These are phyloP conservation scores for Epistrophe grossulariae DNA, from an alignment of 2,888 invertebrate genomes.

Conservation along the genomic window DNA sequence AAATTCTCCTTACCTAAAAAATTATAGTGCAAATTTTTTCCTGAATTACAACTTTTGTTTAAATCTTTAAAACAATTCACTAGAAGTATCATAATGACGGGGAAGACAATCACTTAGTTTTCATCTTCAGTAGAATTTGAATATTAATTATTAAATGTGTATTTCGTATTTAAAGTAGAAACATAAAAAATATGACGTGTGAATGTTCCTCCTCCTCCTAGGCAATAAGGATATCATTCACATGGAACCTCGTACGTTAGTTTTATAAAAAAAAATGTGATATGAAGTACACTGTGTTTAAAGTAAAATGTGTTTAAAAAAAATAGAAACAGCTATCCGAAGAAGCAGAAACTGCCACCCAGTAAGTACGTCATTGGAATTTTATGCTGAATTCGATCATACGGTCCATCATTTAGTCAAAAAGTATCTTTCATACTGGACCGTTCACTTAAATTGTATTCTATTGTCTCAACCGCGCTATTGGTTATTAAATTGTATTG, in stretches of 20 bases:
- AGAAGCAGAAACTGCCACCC: slow-evolving; percentile 30
- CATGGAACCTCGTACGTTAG: slow-evolving; percentile 67
- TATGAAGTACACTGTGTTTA: slow-evolving; percentile 39
- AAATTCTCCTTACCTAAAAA: too few relatives aligned
- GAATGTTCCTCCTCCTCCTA: slow-evolving; percentile 68
- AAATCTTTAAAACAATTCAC: too few relatives aligned
- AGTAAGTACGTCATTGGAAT: slow-evolving; percentile 64
- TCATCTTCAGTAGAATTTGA: not conserved
- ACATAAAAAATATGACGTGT: slow-evolving; percentile 41
- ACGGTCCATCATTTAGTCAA: slow-evolving; percentile 63
- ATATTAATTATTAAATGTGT: not conserved
- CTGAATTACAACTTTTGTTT: too few relatives aligned
- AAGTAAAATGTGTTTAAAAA: slow-evolving; percentile 29
- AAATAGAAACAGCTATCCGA: slow-evolving; percentile 23
- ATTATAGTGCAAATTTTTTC: too few relatives aligned
- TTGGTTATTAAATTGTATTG: slow-evolving; percentile 17
- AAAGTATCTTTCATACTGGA: slow-evolving; percentile 68
- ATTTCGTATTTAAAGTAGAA: not conserved
- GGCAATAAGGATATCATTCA: slow-evolving; percentile 74
- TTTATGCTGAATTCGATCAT: slow-evolving; percentile 71
- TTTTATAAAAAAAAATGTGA: slow-evolving; percentile 1
- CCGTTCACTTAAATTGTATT: slow-evolving; percentile 25
- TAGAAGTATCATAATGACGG: too few relatives aligned
- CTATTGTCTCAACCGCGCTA: not conserved
- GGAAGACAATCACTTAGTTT: too few relatives aligned